Evolutionary conservation across 2,113 vertebrate species (phyloP).

Genomic region (Dunckerocampus dactyliophorus): DNA sequence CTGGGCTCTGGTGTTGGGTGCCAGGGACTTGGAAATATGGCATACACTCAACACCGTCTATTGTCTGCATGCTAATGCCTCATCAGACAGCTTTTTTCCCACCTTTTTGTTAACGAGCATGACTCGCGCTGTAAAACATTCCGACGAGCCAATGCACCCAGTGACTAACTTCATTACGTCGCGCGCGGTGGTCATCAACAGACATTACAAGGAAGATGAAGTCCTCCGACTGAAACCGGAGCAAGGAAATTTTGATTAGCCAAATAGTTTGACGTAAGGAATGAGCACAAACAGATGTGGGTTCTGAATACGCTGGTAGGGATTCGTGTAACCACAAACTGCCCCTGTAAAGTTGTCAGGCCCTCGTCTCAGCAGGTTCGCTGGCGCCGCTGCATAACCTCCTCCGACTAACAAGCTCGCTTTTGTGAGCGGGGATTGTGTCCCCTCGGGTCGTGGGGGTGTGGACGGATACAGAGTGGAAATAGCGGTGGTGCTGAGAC

Average conservation of each 20-base stretch:
- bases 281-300: constrained; percentile 27
- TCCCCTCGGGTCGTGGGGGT: constrained; percentile 35
- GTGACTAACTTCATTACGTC: constrained; percentile 45
- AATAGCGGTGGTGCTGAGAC: constrained; percentile 29
- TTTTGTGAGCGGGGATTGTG: constrained; percentile 59
- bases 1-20: constrained; percentile 66
- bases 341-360: constrained; percentile 38
- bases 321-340: constrained; percentile 34
- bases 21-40: constrained; percentile 69
- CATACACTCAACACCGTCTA: constrained; percentile 56
- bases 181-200: constrained; percentile 22
- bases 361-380: constrained; percentile 53
- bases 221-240: constrained; percentile 10
- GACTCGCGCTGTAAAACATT: constrained; percentile 50
- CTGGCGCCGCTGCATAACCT: constrained; percentile 41
- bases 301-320: constrained; percentile 19
- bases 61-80: constrained; percentile 74
- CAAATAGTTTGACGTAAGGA: constrained; percentile 11
- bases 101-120: constrained; percentile 36
- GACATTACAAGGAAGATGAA: constrained; percentile 20
- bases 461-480: constrained; percentile 12
- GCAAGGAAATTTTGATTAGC: constrained; percentile 25
- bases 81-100: constrained; percentile 50
- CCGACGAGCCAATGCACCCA: constrained; percentile 33
- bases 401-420: constrained; percentile 61